Evolutionary conservation across 1,140 invertebrate species (phyloP).

Genomic region (Grapholita molesta): DNA sequence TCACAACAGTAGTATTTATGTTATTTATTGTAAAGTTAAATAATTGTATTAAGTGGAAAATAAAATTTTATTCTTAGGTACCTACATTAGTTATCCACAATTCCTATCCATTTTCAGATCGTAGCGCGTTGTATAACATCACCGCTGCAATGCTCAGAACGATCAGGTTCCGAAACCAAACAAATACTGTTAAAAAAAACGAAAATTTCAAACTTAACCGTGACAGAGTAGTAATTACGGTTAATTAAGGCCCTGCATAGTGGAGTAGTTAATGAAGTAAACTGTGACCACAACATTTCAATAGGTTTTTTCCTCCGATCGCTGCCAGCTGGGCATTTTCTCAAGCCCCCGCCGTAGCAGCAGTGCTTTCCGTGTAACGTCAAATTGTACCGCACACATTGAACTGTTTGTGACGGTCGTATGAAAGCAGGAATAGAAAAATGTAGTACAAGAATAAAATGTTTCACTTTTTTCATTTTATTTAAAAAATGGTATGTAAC

Average conservation of each 20-base stretch:
- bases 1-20: too few species aligned
- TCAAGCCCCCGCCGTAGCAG: constrained; percentile 28
- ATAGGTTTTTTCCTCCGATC: constrained; percentile 43
- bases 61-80: too few species aligned
- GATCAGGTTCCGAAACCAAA: background rate
- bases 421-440: background rate
- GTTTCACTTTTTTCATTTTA: too few species aligned
- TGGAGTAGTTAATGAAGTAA: constrained; percentile 58
- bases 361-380: background rate
- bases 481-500: too few species aligned
- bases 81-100: too few species aligned
- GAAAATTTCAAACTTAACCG: background rate
- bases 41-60: too few species aligned
- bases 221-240: constrained; percentile 16
- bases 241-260: constrained; percentile 46
- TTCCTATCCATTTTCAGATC: too few species aligned
- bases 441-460: too few species aligned
- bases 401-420: background rate
- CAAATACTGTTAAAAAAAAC: background rate
- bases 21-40: too few species aligned
- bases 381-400: background rate
- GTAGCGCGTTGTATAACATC: too few species aligned
- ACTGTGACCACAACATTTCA: constrained; percentile 62
- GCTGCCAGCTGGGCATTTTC: constrained; percentile 43
- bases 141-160: background rate